phyloP scores from a whole-genome alignment of 2,888 invertebrate species.

The Drosophila prostipennis region DNA sequence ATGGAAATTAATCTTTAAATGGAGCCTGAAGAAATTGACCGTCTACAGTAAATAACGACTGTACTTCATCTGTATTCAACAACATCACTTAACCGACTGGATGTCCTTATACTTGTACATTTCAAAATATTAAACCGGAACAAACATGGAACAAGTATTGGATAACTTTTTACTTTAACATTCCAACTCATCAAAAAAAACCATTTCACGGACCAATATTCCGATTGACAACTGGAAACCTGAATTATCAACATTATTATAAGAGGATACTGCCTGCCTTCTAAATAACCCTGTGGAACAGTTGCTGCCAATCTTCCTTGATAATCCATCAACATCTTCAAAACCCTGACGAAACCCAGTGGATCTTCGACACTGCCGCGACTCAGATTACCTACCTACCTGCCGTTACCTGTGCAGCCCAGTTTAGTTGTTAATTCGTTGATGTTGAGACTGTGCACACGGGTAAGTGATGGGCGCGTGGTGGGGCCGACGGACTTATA shows the following conservation, averaged over 20 bases:
- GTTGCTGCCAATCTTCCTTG: too few species aligned
- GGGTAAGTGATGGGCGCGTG: constrained; percentile 64
- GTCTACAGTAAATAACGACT: not conserved
- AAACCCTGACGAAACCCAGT: not conserved
- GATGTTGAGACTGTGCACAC: constrained; percentile 55
- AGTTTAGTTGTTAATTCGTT: constrained; percentile 68
- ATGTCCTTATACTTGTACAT: too few species aligned
- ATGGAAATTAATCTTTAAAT: not conserved
- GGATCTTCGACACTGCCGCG: constrained; percentile 18
- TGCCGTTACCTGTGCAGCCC: constrained; percentile 33
- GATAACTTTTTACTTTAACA: not conserved
- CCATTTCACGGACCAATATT: not conserved
- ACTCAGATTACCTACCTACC: constrained; percentile 9
- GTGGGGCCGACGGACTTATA: constrained; percentile 17
- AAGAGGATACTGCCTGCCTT: not conserved
- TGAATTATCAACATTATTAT: not conserved
- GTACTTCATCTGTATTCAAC: not conserved
- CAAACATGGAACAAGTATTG: not conserved
- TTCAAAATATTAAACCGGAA: too few species aligned
- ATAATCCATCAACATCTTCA: not conserved
- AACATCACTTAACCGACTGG: not conserved
- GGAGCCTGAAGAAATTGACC: not conserved
- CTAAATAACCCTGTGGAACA: not conserved
- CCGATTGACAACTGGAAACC: not conserved
- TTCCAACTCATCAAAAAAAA: too few species aligned